Conservation (phyloP, 1,140 invertebrate genomes). For the Bombus polaris region DNA sequence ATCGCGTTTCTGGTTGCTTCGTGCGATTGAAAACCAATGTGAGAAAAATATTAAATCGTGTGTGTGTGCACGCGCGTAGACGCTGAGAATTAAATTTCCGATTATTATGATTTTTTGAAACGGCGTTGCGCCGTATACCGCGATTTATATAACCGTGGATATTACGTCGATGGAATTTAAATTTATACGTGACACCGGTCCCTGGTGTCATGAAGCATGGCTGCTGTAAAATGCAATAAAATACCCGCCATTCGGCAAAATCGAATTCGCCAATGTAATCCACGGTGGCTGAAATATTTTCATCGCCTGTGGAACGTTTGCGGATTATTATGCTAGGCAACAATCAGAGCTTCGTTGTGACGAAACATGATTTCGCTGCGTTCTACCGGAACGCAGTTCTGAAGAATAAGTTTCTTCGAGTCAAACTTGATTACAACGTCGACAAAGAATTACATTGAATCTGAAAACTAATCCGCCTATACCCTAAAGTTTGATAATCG, state of each 20-base stretch:
- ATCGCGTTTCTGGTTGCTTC: neutral
- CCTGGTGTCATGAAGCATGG: constrained; percentile 1
- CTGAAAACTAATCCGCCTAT: neutral
- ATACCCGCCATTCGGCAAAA: neutral
- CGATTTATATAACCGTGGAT: neutral
- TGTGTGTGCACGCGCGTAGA: too few relatives aligned
- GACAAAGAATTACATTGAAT: too few relatives aligned
- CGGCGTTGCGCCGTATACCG: neutral
- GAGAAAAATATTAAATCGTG: neutral
- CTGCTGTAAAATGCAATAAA: constrained; percentile 2
- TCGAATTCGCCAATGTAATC: neutral
- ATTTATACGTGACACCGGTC: constrained; percentile 22
- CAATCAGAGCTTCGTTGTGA: neutral
- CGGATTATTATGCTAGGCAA: neutral
- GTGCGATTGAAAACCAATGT: neutral
- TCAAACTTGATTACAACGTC: neutral
- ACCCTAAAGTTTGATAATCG: neutral
- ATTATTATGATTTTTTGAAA: neutral
- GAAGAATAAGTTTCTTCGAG: neutral
- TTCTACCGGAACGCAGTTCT: neutral
- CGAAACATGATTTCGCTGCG: neutral
- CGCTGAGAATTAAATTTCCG: neutral
- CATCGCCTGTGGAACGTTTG: too few relatives aligned
- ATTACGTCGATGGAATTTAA: neutral
- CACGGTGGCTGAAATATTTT: neutral